A percentile compares a stretch with the other conserved stretches of the same genome.
phyloP scores from a whole-genome alignment of 1,140 invertebrate genomes.

The Triops cancriformis region DNA sequence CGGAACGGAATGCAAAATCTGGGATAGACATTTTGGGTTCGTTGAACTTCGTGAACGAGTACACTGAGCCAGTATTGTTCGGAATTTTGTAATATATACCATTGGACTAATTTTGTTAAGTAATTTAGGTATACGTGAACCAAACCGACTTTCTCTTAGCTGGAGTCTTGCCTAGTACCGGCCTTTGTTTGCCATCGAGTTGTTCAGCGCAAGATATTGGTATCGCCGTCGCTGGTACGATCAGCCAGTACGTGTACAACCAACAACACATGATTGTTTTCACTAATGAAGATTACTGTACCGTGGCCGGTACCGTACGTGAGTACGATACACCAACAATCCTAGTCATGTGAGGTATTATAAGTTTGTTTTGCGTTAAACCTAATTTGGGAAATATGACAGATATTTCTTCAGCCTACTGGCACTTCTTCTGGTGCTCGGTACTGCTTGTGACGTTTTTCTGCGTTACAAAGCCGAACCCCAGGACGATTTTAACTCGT shows the following conservation, averaged over 20 bases:
- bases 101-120: not conserved
- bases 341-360: slow-evolving; percentile 8
- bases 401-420: not conserved
- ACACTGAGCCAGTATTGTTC: not conserved
- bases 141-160: not conserved
- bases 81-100: not conserved
- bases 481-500: not conserved
- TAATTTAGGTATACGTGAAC: not conserved
- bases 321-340: slow-evolving; percentile 1
- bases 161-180: not conserved
- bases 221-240: not conserved
- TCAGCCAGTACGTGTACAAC: not conserved
- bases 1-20: not conserved
- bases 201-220: slow-evolving; percentile 11
- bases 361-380: not conserved
- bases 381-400: not conserved
- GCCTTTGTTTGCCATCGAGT: slow-evolving; percentile 11
- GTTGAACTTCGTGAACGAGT: not conserved
- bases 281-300: slow-evolving; percentile 20
- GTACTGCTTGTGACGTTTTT: not conserved
- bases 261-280: not conserved
- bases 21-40: not conserved
- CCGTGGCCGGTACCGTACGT: not conserved
- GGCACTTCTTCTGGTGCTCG: not conserved
- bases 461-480: not conserved